Percentiles rank a stretch among this genome's conserved stretches.
Evolutionary conservation across 2,888 invertebrate genomes (phyloP).

Genomic region (Campoplex capitator): DNA sequence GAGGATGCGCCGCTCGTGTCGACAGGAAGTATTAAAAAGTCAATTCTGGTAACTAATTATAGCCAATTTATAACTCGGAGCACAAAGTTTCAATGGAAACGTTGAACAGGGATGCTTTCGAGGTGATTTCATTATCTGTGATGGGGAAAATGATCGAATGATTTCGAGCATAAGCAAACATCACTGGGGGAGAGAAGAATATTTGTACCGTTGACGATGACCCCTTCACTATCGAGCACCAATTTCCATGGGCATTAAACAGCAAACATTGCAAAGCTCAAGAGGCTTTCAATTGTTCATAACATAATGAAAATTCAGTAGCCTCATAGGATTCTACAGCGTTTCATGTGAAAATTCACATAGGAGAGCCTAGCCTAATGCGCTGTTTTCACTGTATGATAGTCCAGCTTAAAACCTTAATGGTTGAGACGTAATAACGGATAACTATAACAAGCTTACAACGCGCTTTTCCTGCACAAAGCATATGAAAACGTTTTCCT

Average conservation of each 20-base stretch:
- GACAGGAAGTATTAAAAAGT: not conserved
- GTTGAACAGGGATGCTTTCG: not conserved
- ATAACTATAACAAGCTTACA: slow-evolving; percentile 58
- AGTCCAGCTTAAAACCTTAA: slow-evolving; percentile 54
- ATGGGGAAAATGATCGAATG: not conserved
- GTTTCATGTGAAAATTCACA: not conserved
- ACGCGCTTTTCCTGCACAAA: slow-evolving; percentile 23
- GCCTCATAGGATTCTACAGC: not conserved
- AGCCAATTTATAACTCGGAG: not conserved
- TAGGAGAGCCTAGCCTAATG: not conserved
- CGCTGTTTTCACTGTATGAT: slow-evolving; percentile 28
- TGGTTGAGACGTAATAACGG: slow-evolving; percentile 60
- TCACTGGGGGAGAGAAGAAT: not conserved
- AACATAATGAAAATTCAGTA: slow-evolving; percentile 16
- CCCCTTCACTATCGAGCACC: not conserved
- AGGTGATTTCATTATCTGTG: not conserved
- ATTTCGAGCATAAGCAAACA: not conserved
- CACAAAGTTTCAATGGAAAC: not conserved
- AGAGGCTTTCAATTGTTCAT: slow-evolving; percentile 35
- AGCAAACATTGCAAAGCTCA: slow-evolving; percentile 15
- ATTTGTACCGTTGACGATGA: not conserved
- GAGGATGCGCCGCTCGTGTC: not conserved
- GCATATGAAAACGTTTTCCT: not conserved
- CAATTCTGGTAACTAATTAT: not conserved
- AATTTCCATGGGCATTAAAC: slow-evolving; percentile 1